phyloP scores from a whole-genome alignment of 2,113 vertebrate genomes.

The Tetrax tetrax region DNA sequence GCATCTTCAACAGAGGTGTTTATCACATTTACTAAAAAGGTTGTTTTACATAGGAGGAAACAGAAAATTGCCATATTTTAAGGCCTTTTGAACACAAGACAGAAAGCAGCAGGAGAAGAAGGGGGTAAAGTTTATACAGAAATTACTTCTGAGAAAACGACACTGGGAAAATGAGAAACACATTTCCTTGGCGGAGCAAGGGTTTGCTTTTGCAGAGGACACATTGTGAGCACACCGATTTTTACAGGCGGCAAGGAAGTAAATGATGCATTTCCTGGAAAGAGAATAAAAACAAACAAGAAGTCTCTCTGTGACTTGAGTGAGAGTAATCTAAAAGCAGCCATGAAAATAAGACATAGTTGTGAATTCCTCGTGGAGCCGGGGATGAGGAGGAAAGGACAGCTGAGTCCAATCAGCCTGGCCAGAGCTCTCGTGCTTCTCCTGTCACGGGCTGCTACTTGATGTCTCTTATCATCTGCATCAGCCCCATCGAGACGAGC shows the following conservation, averaged over 20 bases:
- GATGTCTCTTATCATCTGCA: constrained; percentile 54
- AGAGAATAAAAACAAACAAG: neutral
- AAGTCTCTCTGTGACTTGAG: accelerated
- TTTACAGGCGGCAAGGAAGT: neutral
- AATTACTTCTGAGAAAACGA: constrained; percentile 19
- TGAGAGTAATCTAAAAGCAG: neutral
- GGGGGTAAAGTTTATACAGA: constrained; percentile 44
- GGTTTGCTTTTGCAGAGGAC: neutral
- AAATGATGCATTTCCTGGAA: neutral
- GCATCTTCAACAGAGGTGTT: neutral
- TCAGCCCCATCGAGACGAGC: neutral
- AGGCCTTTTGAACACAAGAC: constrained; percentile 9
- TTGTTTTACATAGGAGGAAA: neutral
- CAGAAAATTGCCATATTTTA: neutral
- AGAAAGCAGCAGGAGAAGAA: constrained; percentile 39
- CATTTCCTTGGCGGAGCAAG: neutral
- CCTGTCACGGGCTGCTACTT: constrained; percentile 33
- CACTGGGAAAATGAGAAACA: constrained; percentile 39
- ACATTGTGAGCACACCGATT: accelerated
- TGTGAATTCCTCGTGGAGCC: neutral
- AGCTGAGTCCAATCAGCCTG: constrained; percentile 48
- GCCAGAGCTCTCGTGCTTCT: neutral
- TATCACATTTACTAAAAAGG: neutral
- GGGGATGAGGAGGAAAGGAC: neutral
- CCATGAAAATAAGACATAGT: neutral